A percentile compares a stretch with the other conserved stretches of the same genome.
Evolutionary conservation across 2,113 vertebrate genomes (phyloP).

Genomic region (Triplophysa tibetana): DNA sequence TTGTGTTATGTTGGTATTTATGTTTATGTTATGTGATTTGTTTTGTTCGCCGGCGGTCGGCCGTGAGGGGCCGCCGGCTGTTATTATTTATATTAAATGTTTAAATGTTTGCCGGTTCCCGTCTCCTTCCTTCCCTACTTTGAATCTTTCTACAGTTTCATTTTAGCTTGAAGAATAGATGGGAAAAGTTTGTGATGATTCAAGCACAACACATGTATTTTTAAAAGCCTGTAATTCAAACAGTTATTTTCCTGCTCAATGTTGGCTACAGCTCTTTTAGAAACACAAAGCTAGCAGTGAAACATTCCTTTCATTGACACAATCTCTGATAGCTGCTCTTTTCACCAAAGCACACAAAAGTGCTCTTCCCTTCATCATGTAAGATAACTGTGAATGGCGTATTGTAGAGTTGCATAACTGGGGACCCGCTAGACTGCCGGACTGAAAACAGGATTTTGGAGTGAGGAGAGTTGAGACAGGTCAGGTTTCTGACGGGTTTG

Average conservation of each 20-base stretch:
- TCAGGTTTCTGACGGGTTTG: conserved; percentile 28
- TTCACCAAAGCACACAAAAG: conserved; percentile 33
- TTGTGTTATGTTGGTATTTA: too few species aligned
- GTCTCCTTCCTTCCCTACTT: too few species aligned
- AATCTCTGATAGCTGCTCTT: conserved; percentile 40
- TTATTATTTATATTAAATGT: too few species aligned
- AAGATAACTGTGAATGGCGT: conserved; percentile 35
- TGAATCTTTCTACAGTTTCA: too few species aligned
- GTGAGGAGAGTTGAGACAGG: conserved; percentile 25
- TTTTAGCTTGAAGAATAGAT: neutral
- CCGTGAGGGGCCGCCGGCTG: too few species aligned
- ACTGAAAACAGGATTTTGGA: neutral
- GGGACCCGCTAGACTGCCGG: conserved; percentile 13
- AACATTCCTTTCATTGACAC: conserved; percentile 29
- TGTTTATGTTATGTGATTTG: too few species aligned
- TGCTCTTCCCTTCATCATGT: conserved; percentile 40
- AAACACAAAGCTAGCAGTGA: conserved; percentile 4
- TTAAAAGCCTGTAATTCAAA: neutral
- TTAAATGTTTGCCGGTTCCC: too few species aligned
- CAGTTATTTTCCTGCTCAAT: neutral
- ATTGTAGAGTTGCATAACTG: conserved; percentile 27
- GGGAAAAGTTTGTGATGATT: neutral
- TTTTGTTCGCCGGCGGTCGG: too few species aligned
- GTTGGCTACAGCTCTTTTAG: neutral
- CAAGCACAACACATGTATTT: neutral